Base-by-base conservation (phyloP, 2,797 vertebrate genomes). In the Perodicticus potto region DNA sequence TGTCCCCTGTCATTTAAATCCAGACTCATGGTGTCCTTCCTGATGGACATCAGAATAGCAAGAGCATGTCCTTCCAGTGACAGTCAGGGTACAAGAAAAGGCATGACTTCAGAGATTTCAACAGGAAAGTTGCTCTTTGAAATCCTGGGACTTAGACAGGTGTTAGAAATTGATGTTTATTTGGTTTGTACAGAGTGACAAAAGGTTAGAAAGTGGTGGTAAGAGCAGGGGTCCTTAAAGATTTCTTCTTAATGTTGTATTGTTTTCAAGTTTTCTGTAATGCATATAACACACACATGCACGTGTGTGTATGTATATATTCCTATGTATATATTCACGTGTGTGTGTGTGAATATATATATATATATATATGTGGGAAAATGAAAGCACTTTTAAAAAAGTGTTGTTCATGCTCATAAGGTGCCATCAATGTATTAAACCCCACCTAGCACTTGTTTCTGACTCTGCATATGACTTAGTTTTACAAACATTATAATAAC, bases 401-500 rank as follows among this genome's bases (percentile, higher is more conserved):
- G 2, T 65, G 9, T 40, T 16, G 2, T 5, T 72, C 32, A 10
- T 12, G 4, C 80, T 93, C 40, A 40, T 32, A 25, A 73, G 59
- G 25, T 70, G 13, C 67, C 65, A 32, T 23, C 32, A 72, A 2
- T 27, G 85, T 95, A 61, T 5, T 7, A 8, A 14, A 86, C 3
- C 82, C 45, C 3, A 82, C 17, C 34, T 59, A 74, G 63, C 11
- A 13, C 59, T 88, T 89, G 3, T 76, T 80, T 91, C 34, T 95
- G 43, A 86, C 29, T 91, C 16, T 11, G 1, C 69, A 63, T 83
- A 11, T 80, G 37, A 53, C 27, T 49, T 40, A 61, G 27, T 80
- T 91, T 93, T 77, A 83, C 63, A 83, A 89, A 81, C n/a, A 57
- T 40, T 74, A 32, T 77, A 89, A 74, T 74, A 85, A 63, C 13